Percentiles rank a stretch among this genome's conserved stretches.
phyloP scores from a whole-genome alignment of 1,140 invertebrate species.

The Delia radicum region DNA sequence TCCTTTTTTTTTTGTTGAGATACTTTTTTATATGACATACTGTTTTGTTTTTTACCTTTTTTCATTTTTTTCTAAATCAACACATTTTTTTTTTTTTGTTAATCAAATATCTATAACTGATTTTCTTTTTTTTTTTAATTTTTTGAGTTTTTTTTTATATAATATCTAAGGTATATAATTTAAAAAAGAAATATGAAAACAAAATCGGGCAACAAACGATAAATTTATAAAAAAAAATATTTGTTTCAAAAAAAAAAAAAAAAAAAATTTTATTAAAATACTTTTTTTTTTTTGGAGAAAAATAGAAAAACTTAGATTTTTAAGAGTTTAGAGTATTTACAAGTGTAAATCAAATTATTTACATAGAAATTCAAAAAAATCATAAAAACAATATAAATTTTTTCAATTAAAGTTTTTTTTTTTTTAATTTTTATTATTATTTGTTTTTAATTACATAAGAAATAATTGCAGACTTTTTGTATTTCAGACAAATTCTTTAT shows the following conservation, averaged over 20 bases:
- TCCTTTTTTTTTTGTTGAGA: conserved; percentile 11
- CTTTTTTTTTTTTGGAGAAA: background rate
- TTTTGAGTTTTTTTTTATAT: background rate
- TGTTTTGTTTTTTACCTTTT: conserved; percentile 4
- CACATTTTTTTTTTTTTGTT: background rate
- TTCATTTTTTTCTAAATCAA: background rate
- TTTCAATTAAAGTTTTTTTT: background rate
- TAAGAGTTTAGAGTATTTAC: background rate
- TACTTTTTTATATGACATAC: conserved; percentile 11
- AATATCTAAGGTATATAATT: conserved; percentile 1
- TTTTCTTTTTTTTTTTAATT: background rate
- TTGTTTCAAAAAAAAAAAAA: too few relatives aligned
- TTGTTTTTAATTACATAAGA: conserved; percentile 7
- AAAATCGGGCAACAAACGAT: too few relatives aligned
- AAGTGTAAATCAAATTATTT: background rate
- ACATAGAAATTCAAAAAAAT: background rate
- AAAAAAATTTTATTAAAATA: background rate
- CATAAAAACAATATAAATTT: background rate
- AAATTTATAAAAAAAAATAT: too few relatives aligned
- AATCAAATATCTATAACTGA: background rate
- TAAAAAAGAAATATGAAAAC: too few relatives aligned
- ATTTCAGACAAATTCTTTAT: conserved; percentile 23
- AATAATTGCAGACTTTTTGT: conserved; percentile 23
- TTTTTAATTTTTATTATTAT: background rate
- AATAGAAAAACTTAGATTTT: background rate